Conservation (phyloP, 53 echinoderm and acorn worm genomes). For the Astropecten irregularis region DNA sequence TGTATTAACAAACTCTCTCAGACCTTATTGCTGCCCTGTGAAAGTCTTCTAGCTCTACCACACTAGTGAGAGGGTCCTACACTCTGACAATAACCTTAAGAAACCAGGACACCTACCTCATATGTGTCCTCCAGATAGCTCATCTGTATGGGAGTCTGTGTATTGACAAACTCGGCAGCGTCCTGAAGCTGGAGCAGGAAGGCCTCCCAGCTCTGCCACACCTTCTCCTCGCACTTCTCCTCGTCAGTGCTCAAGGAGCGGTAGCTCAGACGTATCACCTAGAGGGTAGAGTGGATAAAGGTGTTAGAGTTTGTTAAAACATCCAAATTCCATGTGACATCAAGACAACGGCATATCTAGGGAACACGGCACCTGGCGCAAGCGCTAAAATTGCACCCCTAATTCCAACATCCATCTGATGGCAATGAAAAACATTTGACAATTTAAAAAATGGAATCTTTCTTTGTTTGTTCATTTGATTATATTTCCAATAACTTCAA, state of each 20-base stretch:
- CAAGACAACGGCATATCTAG: no score
- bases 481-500: no score
- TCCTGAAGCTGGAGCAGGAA: slow-evolving; percentile 96
- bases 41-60: no score
- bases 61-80: no score
- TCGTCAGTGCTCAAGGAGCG: slow-evolving; percentile 87
- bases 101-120: slow-evolving; percentile 60
- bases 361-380: no score
- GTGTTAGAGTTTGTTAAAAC: neutral
- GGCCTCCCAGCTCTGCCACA: slow-evolving; percentile 99
- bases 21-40: no score
- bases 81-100: no score
- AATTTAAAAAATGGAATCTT: neutral
- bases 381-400: no score
- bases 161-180: slow-evolving; percentile 98
- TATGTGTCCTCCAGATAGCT: slow-evolving; percentile 72
- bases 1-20: no score
- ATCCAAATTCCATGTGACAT: neutral
- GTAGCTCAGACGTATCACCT: slow-evolving; percentile 97
- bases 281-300: neutral
- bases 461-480: no score
- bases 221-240: slow-evolving; percentile 95
- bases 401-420: no score
- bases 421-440: no score
- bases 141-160: slow-evolving; percentile 87